Evolutionary conservation across 2,888 invertebrate genomes (phyloP).

Genomic region (Periphyllus acericola): DNA sequence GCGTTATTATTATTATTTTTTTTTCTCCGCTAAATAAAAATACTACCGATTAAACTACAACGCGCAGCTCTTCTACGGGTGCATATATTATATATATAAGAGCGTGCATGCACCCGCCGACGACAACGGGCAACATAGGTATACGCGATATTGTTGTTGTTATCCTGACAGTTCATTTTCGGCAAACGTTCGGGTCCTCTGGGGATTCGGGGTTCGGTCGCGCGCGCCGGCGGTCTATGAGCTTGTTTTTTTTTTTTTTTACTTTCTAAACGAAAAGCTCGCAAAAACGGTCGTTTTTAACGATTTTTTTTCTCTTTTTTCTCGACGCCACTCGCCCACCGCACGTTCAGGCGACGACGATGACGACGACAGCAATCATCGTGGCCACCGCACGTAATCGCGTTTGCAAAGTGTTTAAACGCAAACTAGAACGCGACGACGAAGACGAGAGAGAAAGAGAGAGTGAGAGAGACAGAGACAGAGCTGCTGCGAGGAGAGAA

Average conservation of each 20-base stretch:
- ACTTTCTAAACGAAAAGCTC: background rate
- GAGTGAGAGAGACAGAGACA: background rate
- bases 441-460: background rate
- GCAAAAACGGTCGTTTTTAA: background rate
- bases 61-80: background rate
- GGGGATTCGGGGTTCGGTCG: background rate
- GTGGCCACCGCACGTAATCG: background rate
- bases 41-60: background rate
- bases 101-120: background rate
- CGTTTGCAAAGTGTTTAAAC: background rate
- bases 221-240: background rate
- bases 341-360: no score
- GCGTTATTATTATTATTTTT: background rate
- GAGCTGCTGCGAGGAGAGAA: background rate
- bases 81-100: background rate
- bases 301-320: background rate
- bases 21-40: background rate
- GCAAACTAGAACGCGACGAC: background rate
- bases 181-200: background rate
- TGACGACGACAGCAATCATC: background rate
- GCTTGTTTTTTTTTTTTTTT: background rate
- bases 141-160: background rate
- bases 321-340: background rate
- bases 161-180: slow-evolving; percentile 1
- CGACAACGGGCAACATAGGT: background rate